Percentiles rank a stretch among this genome's conserved stretches.
phyloP scores from a whole-genome alignment of 2,113 vertebrate genomes.

The Chrysemys picta region DNA sequence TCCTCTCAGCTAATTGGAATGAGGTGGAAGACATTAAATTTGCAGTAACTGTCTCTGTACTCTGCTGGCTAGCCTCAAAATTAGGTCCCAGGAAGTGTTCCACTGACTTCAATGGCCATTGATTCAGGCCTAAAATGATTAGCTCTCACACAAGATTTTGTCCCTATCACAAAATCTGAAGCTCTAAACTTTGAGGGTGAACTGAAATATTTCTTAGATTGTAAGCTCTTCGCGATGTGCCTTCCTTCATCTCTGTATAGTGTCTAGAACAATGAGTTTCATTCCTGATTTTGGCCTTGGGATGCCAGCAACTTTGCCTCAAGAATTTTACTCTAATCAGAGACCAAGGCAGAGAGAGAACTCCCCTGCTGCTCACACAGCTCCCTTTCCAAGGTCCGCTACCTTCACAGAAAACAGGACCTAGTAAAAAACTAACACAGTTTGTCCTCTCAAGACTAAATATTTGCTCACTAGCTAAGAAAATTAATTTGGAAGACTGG shows the following conservation, averaged over 20 bases:
- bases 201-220: neutral
- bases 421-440: neutral
- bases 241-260: neutral
- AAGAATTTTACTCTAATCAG: neutral
- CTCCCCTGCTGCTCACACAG: neutral
- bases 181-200: neutral
- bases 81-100: neutral
- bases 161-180: neutral
- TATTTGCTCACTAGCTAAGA: neutral
- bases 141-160: neutral
- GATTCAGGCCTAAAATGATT: neutral
- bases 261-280: neutral
- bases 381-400: neutral
- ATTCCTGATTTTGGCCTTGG: neutral
- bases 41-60: neutral
- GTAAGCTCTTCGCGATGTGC: neutral
- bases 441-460: neutral
- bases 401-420: fast-evolving
- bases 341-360: neutral
- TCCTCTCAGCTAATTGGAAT: neutral
- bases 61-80: neutral
- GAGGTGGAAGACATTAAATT: neutral
- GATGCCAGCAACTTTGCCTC: neutral
- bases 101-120: neutral
- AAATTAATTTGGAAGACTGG: neutral